A percentile compares a stretch with the other conserved stretches of the same genome.
These are phyloP conservation scores for Pitta sordida DNA, from an alignment of 2,113 vertebrate species.

Conservation along the genomic window DNA sequence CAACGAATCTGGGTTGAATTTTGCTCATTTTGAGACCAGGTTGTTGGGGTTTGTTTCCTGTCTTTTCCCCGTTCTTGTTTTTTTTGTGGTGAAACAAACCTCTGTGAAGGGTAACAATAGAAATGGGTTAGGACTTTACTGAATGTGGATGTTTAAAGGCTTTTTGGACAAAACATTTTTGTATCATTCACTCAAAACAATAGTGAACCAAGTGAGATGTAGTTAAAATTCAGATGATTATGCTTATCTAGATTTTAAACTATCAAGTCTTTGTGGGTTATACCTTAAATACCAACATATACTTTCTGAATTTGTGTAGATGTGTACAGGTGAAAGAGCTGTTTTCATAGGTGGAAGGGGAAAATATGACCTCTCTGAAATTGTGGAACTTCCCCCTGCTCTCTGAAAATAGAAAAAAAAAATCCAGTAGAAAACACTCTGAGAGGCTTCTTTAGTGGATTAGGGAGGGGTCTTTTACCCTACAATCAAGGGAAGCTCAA, in stretches of 20 bases:
- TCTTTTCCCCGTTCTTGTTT: not conserved
- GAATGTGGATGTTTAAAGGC: not conserved
- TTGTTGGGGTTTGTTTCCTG: not conserved
- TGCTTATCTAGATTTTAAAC: not conserved
- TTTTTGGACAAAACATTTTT: not conserved
- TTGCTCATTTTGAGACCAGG: not conserved
- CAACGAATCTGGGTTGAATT: not conserved
- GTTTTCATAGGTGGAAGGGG: not conserved
- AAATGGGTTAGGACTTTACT: not conserved
- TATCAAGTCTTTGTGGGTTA: not conserved
- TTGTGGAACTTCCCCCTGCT: not conserved
- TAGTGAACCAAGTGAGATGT: not conserved
- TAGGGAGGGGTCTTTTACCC: not conserved
- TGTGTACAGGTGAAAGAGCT: not conserved
- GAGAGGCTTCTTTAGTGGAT: not conserved
- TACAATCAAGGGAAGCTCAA: not conserved
- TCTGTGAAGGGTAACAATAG: not conserved
- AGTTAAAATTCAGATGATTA: not conserved
- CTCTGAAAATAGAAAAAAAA: not conserved
- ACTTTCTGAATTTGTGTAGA: not conserved
- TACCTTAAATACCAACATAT: not conserved
- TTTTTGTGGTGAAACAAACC: not conserved
- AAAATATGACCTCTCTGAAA: slow-evolving; percentile 23
- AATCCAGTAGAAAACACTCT: not conserved
- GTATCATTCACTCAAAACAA: not conserved